These are phyloP conservation scores for Scytalopus superciliaris DNA, from an alignment of 2,113 vertebrate species.

Conservation along the genomic window DNA sequence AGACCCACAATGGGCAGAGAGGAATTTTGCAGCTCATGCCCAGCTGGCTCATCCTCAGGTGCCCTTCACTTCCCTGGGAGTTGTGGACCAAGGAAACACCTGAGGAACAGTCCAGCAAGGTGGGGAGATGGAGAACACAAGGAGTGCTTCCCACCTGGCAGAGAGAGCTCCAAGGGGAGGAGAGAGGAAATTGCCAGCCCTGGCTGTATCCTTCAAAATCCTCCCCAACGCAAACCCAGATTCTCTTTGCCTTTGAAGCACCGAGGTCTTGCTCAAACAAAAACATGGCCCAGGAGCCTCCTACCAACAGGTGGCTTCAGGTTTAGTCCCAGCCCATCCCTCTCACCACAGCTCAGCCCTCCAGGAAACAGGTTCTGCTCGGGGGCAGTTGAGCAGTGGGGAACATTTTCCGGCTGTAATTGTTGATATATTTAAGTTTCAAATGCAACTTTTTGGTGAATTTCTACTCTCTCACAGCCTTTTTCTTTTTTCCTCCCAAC, in stretches of 20 bases:
- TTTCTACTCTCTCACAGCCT: neutral
- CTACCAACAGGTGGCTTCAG: neutral
- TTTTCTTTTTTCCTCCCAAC: rapidly evolving
- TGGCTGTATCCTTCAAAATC: neutral
- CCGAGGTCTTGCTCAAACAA: neutral
- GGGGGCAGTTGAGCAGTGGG: neutral
- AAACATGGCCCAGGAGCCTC: neutral
- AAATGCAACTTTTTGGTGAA: neutral
- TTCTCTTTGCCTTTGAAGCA: neutral
- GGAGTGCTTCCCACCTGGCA: neutral
- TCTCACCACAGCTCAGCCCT: neutral
- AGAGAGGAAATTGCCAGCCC: neutral
- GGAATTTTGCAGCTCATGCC: neutral
- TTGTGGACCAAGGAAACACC: neutral
- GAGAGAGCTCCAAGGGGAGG: neutral
- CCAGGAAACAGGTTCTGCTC: neutral
- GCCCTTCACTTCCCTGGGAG: neutral
- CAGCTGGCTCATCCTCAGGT: no score
- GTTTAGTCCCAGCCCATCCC: neutral
- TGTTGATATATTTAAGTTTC: neutral
- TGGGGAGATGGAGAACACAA: neutral
- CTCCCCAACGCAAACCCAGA: neutral
- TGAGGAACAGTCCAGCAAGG: neutral
- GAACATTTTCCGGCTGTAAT: neutral
- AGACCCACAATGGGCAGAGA: neutral